These are phyloP conservation scores for Platyrinchus mystaceus DNA, from an alignment of 2,797 vertebrate genomes.

Conservation along the genomic window DNA sequence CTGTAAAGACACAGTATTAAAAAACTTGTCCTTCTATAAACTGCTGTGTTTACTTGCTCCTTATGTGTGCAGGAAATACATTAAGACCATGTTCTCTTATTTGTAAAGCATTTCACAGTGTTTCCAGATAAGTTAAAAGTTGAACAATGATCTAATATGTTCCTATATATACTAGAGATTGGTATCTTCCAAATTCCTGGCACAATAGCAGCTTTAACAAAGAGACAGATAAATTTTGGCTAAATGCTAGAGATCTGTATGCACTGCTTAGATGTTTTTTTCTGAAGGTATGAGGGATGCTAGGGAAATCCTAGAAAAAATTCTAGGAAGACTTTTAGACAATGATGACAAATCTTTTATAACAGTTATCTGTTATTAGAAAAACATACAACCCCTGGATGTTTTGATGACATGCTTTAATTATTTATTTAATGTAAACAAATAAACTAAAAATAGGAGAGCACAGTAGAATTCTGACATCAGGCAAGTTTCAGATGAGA, in stretches of 20 bases:
- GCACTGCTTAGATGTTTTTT: not conserved
- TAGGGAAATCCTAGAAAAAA: not conserved
- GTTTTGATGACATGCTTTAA: not conserved
- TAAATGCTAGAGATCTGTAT: not conserved
- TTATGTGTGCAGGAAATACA: not conserved
- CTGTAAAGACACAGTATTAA: not conserved
- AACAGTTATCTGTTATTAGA: not conserved
- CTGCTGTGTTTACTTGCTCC: not conserved
- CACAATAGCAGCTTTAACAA: not conserved
- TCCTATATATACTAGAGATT: not conserved
- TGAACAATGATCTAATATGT: not conserved
- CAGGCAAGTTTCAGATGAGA: not conserved
- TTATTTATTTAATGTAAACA: not conserved
- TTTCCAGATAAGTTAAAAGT: not conserved
- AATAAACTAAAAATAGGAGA: not conserved
- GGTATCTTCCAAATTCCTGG: not conserved
- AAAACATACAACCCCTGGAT: not conserved
- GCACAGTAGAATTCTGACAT: not conserved
- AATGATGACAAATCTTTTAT: not conserved
- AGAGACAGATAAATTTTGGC: not conserved
- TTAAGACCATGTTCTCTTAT: not conserved
- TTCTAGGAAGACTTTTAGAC: not conserved
- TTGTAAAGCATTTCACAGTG: not conserved
- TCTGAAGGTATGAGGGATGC: not conserved
- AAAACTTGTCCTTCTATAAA: not conserved